Evolutionary conservation across 1,140 invertebrate species (phyloP), one percentile per base, ranked within the genome.

Genomic region (Orchestia grillus): DNA sequence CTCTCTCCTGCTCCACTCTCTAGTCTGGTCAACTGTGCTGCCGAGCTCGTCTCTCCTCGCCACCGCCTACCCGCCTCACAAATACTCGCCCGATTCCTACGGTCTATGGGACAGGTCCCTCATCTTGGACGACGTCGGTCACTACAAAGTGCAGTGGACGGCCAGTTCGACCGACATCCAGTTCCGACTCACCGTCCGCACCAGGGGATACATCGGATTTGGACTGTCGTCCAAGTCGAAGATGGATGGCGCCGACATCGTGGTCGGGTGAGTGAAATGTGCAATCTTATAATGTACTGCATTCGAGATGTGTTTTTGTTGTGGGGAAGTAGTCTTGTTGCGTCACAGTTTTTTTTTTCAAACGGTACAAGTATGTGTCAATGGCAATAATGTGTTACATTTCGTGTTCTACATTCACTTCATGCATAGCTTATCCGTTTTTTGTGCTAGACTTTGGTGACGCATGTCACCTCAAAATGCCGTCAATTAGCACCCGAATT

Each of bases 181-280:
- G 41, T 97, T 97, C 95, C 95, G 97, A 77, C 96, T 97, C 15
- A 97, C 97, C 44, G 97, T 97, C 0, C 96, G 97, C 88, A 97
- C 97, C 1, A 97, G 96, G 42, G 97, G 97, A 42, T 97, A 97
- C 97, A 96, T 97, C 62, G 97, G 97, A 0, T 97, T 97, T 87
- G 97, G 97, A 42, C 96, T 97, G 4, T 97, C 97, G 57, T 97
- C 97, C 0, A 97, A 97, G 96, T 97, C 97, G 45, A 97, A 96
- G 40, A 97, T 97, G 97, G 97, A 97, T 44, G 97, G 97, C 0
- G 97, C 97, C 4, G 97, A 97, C 96, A 97, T 97, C 16, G 97
- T 97, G 0, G 97, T 97, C 45, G 97, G 97, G 94, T 97, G 97
- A 97, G 97, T 97, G 88, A 97, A 62, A 57, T 77, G 11, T 53